Percentiles rank a stretch among this genome's conserved stretches.
phyloP scores from a whole-genome alignment of 2,113 vertebrate genomes.

The Bombycilla garrulus region DNA sequence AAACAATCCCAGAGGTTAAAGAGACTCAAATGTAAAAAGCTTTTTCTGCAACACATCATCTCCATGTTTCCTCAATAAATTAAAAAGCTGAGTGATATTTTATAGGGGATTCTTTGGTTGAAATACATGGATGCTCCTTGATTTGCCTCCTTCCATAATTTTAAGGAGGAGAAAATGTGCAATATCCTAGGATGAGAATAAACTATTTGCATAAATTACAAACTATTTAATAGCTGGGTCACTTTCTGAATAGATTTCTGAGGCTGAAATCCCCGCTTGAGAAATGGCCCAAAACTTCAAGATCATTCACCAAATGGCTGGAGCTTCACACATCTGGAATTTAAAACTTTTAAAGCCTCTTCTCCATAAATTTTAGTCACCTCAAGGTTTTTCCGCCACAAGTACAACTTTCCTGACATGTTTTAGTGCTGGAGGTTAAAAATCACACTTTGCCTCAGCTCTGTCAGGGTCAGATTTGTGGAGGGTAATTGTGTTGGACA shows the following conservation, averaged over 20 bases:
- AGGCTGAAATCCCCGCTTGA: neutral
- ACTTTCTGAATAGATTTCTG: neutral
- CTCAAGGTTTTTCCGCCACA: neutral
- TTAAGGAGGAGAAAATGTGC: neutral
- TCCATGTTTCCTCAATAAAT: neutral
- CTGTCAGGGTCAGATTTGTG: conserved; percentile 56
- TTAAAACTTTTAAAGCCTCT: neutral
- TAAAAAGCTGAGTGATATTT: neutral
- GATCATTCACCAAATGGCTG: conserved; percentile 28
- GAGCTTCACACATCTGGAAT: conserved; percentile 56
- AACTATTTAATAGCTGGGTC: neutral
- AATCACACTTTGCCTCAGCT: conserved; percentile 28
- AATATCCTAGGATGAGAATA: neutral
- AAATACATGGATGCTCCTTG: neutral
- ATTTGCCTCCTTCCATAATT: neutral
- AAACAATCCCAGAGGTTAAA: neutral
- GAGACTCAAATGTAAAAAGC: neutral
- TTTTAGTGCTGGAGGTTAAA: conserved; percentile 37
- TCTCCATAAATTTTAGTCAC: conserved; percentile 49
- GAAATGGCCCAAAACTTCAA: neutral
- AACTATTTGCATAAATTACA: neutral
- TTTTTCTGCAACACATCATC: neutral
- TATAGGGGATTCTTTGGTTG: neutral
- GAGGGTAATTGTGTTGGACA: conserved; percentile 37
- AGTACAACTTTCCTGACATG: neutral